These are phyloP conservation scores for Zaprionus taronus DNA, from an alignment of 1,140 invertebrate species.

Conservation along the genomic window DNA sequence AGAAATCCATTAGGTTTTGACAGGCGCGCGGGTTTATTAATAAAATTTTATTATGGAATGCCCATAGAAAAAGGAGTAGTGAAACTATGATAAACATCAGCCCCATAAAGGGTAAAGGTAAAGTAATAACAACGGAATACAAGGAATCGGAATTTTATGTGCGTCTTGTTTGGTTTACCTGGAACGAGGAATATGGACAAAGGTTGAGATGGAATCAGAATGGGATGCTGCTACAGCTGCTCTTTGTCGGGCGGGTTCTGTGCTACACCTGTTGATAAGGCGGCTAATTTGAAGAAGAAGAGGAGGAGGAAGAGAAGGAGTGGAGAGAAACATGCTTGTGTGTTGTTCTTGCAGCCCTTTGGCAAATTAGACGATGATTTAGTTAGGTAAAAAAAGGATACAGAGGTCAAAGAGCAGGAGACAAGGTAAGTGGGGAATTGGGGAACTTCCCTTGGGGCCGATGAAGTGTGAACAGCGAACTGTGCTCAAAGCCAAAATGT, in stretches of 20 bases:
- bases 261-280: slow-evolving; percentile 72
- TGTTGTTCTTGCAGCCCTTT: slow-evolving; percentile 6
- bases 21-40: slow-evolving; percentile 69
- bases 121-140: slow-evolving; percentile 58
- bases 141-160: slow-evolving; percentile 23
- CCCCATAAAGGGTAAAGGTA: slow-evolving; percentile 43
- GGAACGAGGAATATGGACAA: slow-evolving; percentile 38
- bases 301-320: neutral
- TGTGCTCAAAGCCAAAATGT: slow-evolving; percentile 59
- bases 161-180: slow-evolving; percentile 43
- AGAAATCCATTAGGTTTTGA: slow-evolving; percentile 74
- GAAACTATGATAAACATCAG: slow-evolving; percentile 62
- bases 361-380: slow-evolving; percentile 68
- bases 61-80: slow-evolving; percentile 12
- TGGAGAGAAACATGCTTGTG: slow-evolving; percentile 13
- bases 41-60: slow-evolving; percentile 71
- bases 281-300: slow-evolving; percentile 58
- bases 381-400: slow-evolving; percentile 29
- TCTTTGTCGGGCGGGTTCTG: slow-evolving; percentile 29
- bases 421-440: neutral
- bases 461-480: slow-evolving; percentile 69
- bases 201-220: slow-evolving; percentile 13
- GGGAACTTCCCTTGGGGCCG: slow-evolving; percentile 22
- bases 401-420: neutral
- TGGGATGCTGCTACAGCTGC: slow-evolving; percentile 52